Conservation (phyloP, 1,140 invertebrate species). For the Cotesia typhae region DNA sequence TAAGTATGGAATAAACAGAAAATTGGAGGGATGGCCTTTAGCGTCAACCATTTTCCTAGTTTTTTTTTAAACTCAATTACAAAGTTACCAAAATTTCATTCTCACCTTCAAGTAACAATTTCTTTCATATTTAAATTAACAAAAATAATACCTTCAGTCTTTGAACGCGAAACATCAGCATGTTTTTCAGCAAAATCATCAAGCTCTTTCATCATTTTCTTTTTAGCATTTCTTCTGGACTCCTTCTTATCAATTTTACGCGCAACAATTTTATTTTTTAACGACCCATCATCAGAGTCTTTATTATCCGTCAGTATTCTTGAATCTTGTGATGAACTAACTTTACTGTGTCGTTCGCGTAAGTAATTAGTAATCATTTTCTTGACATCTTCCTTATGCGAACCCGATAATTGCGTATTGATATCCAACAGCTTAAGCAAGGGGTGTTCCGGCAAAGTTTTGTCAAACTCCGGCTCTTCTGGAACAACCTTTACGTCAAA, state of each 20-base stretch:
- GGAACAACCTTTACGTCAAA: conserved; percentile 55
- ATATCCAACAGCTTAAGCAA: conserved; percentile 61
- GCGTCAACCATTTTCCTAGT: too few species aligned
- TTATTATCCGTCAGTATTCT: conserved; percentile 40
- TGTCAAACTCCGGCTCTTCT: conserved; percentile 49
- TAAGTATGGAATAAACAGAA: too few species aligned
- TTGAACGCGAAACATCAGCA: neutral
- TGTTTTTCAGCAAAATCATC: conserved; percentile 37
- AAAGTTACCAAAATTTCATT: too few species aligned
- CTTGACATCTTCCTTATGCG: conserved; percentile 66
- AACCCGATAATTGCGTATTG: conserved; percentile 65
- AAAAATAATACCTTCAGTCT: conserved; percentile 11
- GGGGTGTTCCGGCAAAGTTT: conserved; percentile 49
- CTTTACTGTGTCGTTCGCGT: conserved; percentile 52
- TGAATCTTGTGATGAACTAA: conserved; percentile 55
- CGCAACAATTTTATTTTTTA: too few species aligned
- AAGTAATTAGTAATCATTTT: conserved; percentile 53
- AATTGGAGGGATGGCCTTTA: too few species aligned
- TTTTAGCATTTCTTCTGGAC: conserved; percentile 52
- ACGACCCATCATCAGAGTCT: neutral
- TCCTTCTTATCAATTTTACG: neutral
- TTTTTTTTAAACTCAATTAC: too few species aligned
- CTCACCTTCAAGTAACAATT: too few species aligned
- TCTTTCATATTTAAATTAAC: too few species aligned
- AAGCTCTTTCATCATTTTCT: conserved; percentile 43